These are phyloP conservation scores for Ceratosolen fusciceps DNA, from an alignment of 1,140 invertebrate genomes.

Conservation along the genomic window DNA sequence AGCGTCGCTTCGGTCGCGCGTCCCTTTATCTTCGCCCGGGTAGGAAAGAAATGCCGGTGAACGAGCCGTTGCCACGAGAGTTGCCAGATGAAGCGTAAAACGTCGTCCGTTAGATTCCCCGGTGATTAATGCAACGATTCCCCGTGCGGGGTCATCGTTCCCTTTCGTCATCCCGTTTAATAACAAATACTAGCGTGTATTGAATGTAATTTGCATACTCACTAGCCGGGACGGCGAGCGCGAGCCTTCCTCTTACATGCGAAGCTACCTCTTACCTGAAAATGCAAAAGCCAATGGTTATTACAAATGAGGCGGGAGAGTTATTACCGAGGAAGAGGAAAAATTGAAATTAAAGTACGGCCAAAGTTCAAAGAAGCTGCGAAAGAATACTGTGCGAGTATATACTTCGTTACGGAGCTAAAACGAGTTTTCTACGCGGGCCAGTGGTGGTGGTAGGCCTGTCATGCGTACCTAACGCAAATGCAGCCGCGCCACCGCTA, in stretches of 20 bases:
- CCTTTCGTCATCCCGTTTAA: not conserved
- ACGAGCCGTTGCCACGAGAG: not conserved
- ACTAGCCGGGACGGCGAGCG: not conserved
- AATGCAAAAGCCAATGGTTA: not conserved
- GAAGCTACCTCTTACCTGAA: conserved; percentile 23
- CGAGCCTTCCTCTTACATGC: not conserved
- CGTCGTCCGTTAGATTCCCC: not conserved
- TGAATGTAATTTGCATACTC: conserved; percentile 18
- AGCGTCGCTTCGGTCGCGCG: not conserved
- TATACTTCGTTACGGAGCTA: not conserved
- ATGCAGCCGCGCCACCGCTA: not conserved
- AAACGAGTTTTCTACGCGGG: not conserved
- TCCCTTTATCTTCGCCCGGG: not conserved
- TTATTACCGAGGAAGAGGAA: not conserved
- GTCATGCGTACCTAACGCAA: not conserved
- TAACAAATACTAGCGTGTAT: not conserved
- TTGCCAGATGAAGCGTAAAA: not conserved
- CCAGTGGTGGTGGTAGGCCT: not conserved
- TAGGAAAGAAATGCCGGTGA: not conserved
- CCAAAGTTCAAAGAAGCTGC: not conserved
- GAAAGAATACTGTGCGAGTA: not conserved
- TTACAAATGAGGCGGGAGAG: not conserved
- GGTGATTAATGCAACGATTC: not conserved
- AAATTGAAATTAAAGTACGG: conserved; percentile 3
- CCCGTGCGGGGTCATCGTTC: not conserved